Base-by-base conservation (phyloP, 2,113 vertebrate species). In the Hoplias malabaricus region DNA sequence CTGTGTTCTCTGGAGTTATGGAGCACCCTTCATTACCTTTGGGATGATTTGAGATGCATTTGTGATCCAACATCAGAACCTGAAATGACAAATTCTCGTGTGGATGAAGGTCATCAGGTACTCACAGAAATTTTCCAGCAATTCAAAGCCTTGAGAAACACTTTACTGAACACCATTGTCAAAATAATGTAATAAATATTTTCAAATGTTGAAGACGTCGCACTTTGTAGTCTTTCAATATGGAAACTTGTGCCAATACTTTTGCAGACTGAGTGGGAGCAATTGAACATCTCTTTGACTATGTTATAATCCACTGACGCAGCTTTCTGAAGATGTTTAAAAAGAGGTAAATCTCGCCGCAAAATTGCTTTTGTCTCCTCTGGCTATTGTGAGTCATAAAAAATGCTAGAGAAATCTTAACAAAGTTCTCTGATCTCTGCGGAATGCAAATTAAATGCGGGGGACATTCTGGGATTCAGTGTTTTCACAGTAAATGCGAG, bases 351-450 rank as follows among this genome's bases (percentile, higher is more conserved):
- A 42, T 67, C 50, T 54, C 38, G 62, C 50, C 25, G 1, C 5
- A 31, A 67, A 56, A 67, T 40, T 53, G 73, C 57, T 68, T 76
- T 76, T 76, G 48, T 68, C 25, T 76, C 73, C 73, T 76, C 63
- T 76, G 73, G 73, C 73, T 76, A 76, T 57, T 54, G 27, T 56
- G 61, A 46, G 42, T 76, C 12, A 43, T 56, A 63, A 25, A n/a
- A 67, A 43, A 21, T 62, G 33, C 67, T 42, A 31, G 61, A 67
- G 48, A 67, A 54, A 23, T 53, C 48, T 76, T 75, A 42, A n/a
- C 31, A 56, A 76, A 68, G n/a, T 19, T 11, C 34, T 76, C 48
- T 56, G 48, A 67, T 66, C 63, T 42, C 62, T 36, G 21, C 53
- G 10, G 69, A 57, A 69, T 48, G 56, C 34, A 56, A 73, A 81